phyloP scores from a whole-genome alignment of 1,140 invertebrate genomes.

The Dolichoris vasculosae region DNA sequence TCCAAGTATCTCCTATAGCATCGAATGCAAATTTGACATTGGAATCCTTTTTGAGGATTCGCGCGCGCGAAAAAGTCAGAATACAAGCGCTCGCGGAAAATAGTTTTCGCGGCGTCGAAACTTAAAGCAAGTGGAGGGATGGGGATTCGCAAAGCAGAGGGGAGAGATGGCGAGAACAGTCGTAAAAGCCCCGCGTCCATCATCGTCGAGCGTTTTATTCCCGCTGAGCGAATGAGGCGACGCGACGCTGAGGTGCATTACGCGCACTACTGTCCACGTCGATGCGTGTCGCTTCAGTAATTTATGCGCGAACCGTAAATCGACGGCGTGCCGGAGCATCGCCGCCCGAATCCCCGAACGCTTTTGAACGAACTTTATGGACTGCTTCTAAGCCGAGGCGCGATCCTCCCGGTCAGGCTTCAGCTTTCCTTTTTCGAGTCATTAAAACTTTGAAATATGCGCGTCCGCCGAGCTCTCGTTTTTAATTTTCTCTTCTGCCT shows the following conservation, averaged over 20 bases:
- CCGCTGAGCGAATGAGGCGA: constrained; percentile 29
- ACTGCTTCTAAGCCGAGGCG: background rate
- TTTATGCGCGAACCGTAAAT: constrained; percentile 41
- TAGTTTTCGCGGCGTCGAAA: constrained; percentile 11
- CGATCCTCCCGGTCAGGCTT: background rate
- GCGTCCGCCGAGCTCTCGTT: background rate
- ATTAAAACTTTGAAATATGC: background rate
- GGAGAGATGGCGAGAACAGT: constrained; percentile 15
- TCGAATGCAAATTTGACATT: background rate
- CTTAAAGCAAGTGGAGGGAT: no score
- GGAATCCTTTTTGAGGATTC: background rate
- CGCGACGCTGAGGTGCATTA: background rate
- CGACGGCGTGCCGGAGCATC: background rate
- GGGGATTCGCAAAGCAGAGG: background rate
- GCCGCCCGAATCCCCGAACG: background rate
- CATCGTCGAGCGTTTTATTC: constrained; percentile 39
- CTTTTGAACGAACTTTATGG: constrained; percentile 18
- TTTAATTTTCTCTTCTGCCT: background rate
- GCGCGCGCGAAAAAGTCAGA: background rate
- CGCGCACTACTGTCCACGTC: constrained; percentile 18
- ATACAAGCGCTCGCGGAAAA: background rate
- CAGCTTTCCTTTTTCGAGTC: background rate
- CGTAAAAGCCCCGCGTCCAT: constrained; percentile 42
- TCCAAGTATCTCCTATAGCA: no score
- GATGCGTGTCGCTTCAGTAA: constrained; percentile 8